A percentile compares a stretch with the other conserved stretches of the same genome.
Evolutionary conservation across 23 tunicate genomes (phyloP).

Genomic region (Styela clava): DNA sequence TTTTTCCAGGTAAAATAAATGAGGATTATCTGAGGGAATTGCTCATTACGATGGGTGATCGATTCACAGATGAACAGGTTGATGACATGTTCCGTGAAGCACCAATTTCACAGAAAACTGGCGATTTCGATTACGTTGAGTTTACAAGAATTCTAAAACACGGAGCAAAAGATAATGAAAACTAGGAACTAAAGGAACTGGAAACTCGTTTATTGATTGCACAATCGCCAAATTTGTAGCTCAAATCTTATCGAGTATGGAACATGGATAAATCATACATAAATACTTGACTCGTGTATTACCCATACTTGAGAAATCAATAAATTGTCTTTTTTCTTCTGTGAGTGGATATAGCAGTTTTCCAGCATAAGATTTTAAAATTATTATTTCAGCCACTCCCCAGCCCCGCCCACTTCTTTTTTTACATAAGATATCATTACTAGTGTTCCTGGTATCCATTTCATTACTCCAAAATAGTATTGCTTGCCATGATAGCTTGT

Average conservation of each 20-base stretch:
- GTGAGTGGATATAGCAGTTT: no score
- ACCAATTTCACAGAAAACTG: slow-evolving; percentile 68
- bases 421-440: background rate
- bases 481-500: background rate
- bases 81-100: slow-evolving; percentile 99
- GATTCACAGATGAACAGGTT: slow-evolving; percentile 92
- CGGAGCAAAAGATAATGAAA: slow-evolving; percentile 70
- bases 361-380: no score
- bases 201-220: background rate
- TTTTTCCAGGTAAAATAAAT: slow-evolving; percentile 73
- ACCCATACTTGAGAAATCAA: no score
- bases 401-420: no score
- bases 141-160: slow-evolving; percentile 97
- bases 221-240: background rate
- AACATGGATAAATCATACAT: background rate
- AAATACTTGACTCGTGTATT: no score
- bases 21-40: slow-evolving; percentile 97
- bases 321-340: no score
- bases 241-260: background rate
- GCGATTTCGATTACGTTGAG: slow-evolving; percentile 94
- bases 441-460: background rate
- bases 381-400: no score
- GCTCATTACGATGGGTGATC: slow-evolving; percentile 96
- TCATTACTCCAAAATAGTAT: no score
- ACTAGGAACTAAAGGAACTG: background rate